A percentile compares a stretch with the other conserved stretches of the same genome.
phyloP scores from a whole-genome alignment of 1,140 invertebrate genomes.

The Trigoniulus corallinus region DNA sequence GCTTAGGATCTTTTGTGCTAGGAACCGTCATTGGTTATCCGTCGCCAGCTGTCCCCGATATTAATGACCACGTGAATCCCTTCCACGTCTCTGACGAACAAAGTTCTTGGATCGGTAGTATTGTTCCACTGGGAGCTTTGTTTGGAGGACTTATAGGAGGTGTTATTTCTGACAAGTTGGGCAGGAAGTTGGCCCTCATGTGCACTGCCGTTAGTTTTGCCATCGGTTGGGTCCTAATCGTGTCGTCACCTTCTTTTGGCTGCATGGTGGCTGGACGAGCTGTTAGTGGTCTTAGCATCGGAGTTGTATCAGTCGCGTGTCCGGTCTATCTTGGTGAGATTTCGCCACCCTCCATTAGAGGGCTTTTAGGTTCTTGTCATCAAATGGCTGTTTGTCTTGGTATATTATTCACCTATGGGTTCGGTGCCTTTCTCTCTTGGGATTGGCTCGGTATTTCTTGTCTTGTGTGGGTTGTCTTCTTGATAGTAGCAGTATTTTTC shows the following conservation, averaged over 20 bases:
- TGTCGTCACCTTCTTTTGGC: background rate
- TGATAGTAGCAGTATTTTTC: constrained; percentile 1
- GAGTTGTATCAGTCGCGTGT: constrained; percentile 9
- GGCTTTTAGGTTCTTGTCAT: constrained; percentile 10
- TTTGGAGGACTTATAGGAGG: constrained; percentile 25
- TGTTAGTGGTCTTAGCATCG: constrained; percentile 6
- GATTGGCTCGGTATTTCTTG: constrained; percentile 5
- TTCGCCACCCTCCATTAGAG: constrained; percentile 11
- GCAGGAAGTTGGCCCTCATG: constrained; percentile 21
- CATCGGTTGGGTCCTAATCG: background rate
- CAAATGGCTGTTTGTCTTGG: constrained; percentile 7
- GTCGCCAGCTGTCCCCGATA: constrained; percentile 44
- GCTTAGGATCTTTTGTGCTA: constrained; percentile 34
- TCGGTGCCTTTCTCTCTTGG: constrained; percentile 7
- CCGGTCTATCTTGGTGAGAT: constrained; percentile 14
- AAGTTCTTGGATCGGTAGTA: constrained; percentile 22
- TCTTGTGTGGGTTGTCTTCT: constrained; percentile 3
- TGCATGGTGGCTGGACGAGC: constrained; percentile 1
- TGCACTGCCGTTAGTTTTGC: background rate
- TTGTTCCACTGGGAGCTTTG: constrained; percentile 24
- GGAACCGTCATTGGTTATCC: constrained; percentile 51
- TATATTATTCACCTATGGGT: constrained; percentile 3
- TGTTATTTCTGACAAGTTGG: constrained; percentile 30
- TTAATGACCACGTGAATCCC: constrained; percentile 20
- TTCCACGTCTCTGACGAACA: constrained; percentile 20